A percentile compares a stretch with the other conserved stretches of the same genome.
Conservation (phyloP, 2,888 invertebrate genomes). For the Noctua janthe region DNA sequence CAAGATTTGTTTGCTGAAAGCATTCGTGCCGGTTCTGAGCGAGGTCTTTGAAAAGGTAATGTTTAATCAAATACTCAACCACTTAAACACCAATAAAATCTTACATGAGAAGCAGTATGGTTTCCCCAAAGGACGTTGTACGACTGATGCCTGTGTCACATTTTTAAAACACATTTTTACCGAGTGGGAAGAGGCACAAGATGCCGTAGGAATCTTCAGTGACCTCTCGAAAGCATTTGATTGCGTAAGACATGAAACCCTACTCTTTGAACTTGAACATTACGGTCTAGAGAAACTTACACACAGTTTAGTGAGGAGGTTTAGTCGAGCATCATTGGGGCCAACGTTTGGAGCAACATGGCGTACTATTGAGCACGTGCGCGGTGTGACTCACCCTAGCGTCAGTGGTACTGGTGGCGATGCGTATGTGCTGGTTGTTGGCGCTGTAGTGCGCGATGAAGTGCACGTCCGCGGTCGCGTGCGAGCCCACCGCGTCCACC, state of each 20-base stretch:
- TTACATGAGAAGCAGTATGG: background rate
- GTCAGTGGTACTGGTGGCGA: constrained; percentile 95
- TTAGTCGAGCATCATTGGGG: background rate
- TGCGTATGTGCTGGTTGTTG: constrained; percentile 95
- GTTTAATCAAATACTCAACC: background rate
- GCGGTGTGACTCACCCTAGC: constrained; percentile 90
- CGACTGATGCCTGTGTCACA: background rate
- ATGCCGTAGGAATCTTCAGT: background rate
- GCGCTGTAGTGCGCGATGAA: constrained; percentile 95
- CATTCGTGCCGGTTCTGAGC: background rate
- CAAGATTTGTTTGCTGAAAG: background rate
- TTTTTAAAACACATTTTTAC: background rate
- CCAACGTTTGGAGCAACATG: background rate
- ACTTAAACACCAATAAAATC: background rate
- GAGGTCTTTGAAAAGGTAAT: background rate
- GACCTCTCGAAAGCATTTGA: background rate
- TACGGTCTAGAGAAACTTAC: background rate
- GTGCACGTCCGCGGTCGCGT: constrained; percentile 92
- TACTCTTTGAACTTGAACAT: background rate
- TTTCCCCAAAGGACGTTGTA: background rate
- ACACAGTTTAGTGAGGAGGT: background rate
- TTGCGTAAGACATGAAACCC: background rate
- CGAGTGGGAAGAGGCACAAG: background rate
- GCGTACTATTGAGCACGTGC: background rate
- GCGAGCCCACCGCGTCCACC: constrained; percentile 92